These are phyloP conservation scores for Meriones psammophilus DNA, from an alignment of 2,797 vertebrate genomes.

Conservation along the genomic window DNA sequence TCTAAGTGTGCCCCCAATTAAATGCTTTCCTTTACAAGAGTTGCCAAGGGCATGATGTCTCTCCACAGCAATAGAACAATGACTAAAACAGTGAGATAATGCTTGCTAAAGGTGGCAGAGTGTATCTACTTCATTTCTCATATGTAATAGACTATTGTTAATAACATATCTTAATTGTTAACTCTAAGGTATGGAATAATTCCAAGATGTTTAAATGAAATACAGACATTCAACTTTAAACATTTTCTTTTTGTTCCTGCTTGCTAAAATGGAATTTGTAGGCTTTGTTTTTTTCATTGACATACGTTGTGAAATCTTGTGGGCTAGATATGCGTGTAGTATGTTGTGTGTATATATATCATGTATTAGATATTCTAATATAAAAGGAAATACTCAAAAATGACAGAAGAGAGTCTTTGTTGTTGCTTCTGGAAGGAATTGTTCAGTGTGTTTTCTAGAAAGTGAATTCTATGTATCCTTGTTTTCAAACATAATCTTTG, in stretches of 20 bases:
- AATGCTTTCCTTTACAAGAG: background rate
- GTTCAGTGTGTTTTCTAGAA: conserved; percentile 26
- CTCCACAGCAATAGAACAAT: background rate
- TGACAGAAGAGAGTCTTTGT: background rate
- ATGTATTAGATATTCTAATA: conserved; percentile 20
- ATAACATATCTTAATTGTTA: conserved; percentile 19
- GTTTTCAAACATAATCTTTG: background rate
- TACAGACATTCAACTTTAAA: background rate
- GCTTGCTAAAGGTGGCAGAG: conserved; percentile 65
- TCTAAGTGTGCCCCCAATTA: background rate
- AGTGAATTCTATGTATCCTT: conserved; percentile 33
- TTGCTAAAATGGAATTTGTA: conserved; percentile 45
- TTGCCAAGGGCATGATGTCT: background rate
- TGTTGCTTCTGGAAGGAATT: conserved; percentile 65
- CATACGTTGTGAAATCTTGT: background rate
- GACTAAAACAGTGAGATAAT: background rate
- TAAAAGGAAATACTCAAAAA: conserved; percentile 43
- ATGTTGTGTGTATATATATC: background rate
- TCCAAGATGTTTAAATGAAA: conserved; percentile 67
- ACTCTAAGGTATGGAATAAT: conserved; percentile 57
- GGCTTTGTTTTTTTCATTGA: conserved; percentile 8
- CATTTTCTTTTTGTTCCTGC: conserved; percentile 46
- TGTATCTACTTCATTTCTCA: conserved; percentile 52
- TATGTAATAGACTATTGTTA: conserved; percentile 13
- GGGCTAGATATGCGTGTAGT: background rate